These are phyloP conservation scores for Cephus rjabovi DNA, from an alignment of 2,888 invertebrate genomes.

Conservation along the genomic window DNA sequence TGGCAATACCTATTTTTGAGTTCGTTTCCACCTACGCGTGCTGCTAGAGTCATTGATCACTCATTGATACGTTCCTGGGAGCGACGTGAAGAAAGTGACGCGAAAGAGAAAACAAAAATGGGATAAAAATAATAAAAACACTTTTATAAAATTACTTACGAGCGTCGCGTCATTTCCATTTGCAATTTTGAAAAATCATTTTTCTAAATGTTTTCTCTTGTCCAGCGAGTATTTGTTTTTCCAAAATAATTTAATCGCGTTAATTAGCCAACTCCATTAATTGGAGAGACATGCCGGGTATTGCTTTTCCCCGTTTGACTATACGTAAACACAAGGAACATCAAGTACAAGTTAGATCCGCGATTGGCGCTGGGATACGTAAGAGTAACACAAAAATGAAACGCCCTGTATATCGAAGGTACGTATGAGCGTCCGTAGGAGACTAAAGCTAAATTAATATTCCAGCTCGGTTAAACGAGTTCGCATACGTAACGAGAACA, in stretches of 20 bases:
- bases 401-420: neutral
- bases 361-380: neutral
- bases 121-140: neutral
- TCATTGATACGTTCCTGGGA: neutral
- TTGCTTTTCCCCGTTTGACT: neutral
- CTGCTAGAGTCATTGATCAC: neutral
- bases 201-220: neutral
- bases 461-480: neutral
- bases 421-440: neutral
- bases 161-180: neutral
- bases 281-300: neutral
- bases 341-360: neutral
- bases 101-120: neutral
- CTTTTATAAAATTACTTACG: neutral
- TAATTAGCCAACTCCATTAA: neutral
- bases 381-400: neutral
- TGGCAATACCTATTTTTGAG: neutral
- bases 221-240: neutral
- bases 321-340: neutral
- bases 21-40: neutral
- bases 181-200: neutral
- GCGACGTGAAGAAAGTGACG: neutral
- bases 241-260: neutral
- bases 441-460: neutral
- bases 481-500: neutral